Percentiles rank a stretch among this genome's conserved stretches.
Conservation (phyloP, 2,888 invertebrate genomes). For the Eupithecia tripunctaria region DNA sequence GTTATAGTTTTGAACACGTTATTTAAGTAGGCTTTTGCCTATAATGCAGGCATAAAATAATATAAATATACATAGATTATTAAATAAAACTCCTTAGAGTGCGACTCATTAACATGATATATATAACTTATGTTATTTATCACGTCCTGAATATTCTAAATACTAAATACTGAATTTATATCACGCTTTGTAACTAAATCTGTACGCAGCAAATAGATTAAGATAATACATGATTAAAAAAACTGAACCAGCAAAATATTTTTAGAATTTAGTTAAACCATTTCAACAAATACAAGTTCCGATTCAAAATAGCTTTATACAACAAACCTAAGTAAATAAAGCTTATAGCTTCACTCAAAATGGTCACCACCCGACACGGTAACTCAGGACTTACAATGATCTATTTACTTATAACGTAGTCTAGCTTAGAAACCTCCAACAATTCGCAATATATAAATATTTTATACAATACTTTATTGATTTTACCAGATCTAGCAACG, state of each 20-base stretch:
- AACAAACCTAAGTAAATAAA: slow-evolving; percentile 24
- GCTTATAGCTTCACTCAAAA: slow-evolving; percentile 31
- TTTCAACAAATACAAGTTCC: neutral
- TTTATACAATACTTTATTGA: slow-evolving; percentile 55
- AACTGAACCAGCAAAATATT: neutral
- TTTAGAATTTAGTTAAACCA: neutral
- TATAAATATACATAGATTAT: neutral
- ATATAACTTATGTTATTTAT: too few relatives aligned
- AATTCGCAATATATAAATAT: slow-evolving; percentile 42
- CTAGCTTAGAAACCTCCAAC: slow-evolving; percentile 41
- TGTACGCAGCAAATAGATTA: too few relatives aligned
- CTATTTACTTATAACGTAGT: slow-evolving; percentile 52
- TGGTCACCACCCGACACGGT: slow-evolving; percentile 34
- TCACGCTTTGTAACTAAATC: too few relatives aligned
- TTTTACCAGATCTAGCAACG: slow-evolving; percentile 56
- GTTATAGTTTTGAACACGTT: neutral
- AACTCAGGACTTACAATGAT: slow-evolving; percentile 45
- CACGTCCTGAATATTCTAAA: too few relatives aligned
- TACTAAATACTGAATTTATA: too few relatives aligned
- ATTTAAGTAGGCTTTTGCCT: too few relatives aligned
- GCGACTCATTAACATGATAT: too few relatives aligned
- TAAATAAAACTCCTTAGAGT: neutral
- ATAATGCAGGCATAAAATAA: neutral
- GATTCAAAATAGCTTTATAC: slow-evolving; percentile 24
- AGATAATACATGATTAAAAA: neutral